Base-by-base conservation (phyloP, 2,797 vertebrate genomes). In the Pseudochaenichthys georgianus region DNA sequence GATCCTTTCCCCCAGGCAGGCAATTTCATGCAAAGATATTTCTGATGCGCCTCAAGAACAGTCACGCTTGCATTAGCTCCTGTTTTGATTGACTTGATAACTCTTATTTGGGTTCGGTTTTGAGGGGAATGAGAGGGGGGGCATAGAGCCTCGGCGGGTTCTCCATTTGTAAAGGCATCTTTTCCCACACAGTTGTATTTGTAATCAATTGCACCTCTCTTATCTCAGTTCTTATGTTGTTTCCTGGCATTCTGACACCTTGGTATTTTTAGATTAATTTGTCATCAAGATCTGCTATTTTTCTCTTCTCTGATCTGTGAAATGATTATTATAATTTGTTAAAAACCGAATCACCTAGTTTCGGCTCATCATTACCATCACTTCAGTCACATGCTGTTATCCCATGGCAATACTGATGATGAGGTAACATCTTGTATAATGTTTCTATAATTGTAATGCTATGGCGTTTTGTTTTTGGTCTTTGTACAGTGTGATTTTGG, bases 11-110 rank as follows among this genome's bases (percentile, higher is more conserved):
- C 67, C 12, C 0, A 55, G 80, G 81, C 77, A 42, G 60, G 6
- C 65, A 66, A 78, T 90, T 84, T 90, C 68, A 84, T 72, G 64
- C 60, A 68, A 47, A 75, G 73, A 82, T 84, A 62, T 79, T 81
- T 78, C 19, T 67, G 58, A 82, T 63, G 46, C 59, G 62, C 60
- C 64, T 75, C 65, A 62, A 55, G 60, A 67, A 71, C 81, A 67
- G 61, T 81, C 66, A 48, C 64, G 60, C 50, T 57, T 48, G 55
- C 43, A 34, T 63, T 62, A 41, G 15, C 23, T 48, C 13, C 13
- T 80, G 42, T 73, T 84, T 50, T 84, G 70, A 87, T 82, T 66
- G 64, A 57, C 45, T 38, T 66, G 65, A 84, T 77, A 57, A 65
- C 47, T 12, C 12, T 62, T 16, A 21, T 83, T 28, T 4, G 41